Conservation (phyloP, 2,888 invertebrate species). For the Tenthredo mesomela region DNA sequence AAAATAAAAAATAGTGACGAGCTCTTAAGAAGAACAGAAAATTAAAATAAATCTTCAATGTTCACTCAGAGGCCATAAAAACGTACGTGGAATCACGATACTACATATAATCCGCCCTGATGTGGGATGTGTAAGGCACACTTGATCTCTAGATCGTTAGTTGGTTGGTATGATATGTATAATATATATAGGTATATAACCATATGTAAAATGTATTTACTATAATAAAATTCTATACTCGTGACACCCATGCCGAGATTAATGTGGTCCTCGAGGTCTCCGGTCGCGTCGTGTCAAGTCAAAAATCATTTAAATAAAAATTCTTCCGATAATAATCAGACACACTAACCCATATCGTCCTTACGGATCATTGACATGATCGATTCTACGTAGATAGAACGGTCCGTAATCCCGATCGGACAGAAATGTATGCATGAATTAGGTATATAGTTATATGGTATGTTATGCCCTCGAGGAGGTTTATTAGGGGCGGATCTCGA, state of each 20-base stretch:
- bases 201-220: slow-evolving; percentile 3
- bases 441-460: neutral
- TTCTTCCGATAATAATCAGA: slow-evolving; percentile 48
- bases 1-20: neutral
- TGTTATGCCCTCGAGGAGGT: slow-evolving; percentile 33
- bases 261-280: neutral
- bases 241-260: slow-evolving; percentile 27
- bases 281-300: slow-evolving; percentile 22
- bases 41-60: slow-evolving; percentile 20
- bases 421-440: slow-evolving; percentile 35
- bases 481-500: slow-evolving; percentile 41
- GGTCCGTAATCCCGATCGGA: slow-evolving; percentile 45
- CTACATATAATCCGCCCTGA: neutral
- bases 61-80: slow-evolving; percentile 31
- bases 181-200: neutral
- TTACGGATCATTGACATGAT: slow-evolving; percentile 39
- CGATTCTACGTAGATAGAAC: slow-evolving; percentile 29
- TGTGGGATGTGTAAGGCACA: neutral
- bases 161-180: too few species aligned
- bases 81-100: neutral
- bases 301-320: slow-evolving; percentile 50
- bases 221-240: slow-evolving; percentile 28
- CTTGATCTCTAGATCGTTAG: neutral
- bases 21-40: neutral
- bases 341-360: slow-evolving; percentile 54